Percentiles rank a stretch among this genome's conserved stretches.
These are phyloP conservation scores for Apodemia zela DNA, from an alignment of 2,888 invertebrate species.

Conservation along the genomic window DNA sequence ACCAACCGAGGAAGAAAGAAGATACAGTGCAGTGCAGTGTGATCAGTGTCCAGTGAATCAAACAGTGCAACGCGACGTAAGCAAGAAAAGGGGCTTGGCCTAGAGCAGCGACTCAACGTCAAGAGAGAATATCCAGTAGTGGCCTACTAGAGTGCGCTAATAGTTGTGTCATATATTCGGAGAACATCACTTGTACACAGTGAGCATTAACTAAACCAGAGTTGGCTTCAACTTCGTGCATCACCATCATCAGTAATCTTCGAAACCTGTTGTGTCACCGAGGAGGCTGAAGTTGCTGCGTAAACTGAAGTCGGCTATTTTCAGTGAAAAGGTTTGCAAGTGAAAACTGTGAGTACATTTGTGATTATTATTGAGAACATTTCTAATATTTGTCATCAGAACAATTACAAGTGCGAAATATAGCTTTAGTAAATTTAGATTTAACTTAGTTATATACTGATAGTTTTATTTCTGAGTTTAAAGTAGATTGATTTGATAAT, in stretches of 20 bases:
- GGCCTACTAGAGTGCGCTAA: background rate
- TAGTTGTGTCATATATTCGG: too few species aligned
- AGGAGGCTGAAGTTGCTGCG: background rate
- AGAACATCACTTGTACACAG: too few species aligned
- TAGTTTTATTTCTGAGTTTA: background rate
- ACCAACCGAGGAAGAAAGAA: constrained; percentile 18
- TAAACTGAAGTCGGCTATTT: background rate
- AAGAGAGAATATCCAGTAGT: background rate
- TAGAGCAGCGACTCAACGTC: constrained; percentile 9
- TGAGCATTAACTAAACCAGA: too few species aligned
- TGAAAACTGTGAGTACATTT: constrained; percentile 20
- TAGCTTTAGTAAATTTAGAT: background rate
- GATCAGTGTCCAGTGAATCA: background rate
- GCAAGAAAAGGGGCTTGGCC: background rate
- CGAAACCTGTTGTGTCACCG: background rate
- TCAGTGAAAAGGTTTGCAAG: constrained; percentile 11
- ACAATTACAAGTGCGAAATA: background rate
- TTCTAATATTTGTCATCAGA: background rate
- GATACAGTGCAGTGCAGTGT: background rate
- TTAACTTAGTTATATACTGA: background rate
- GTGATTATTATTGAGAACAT: background rate
- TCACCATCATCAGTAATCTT: background rate
- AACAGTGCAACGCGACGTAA: constrained; percentile 4
- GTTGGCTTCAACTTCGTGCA: background rate
- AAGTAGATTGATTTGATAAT: background rate